Percentiles rank a stretch among this genome's conserved stretches.
phyloP scores from a whole-genome alignment of 2,797 vertebrate genomes.

The Enteromius thamalakanensis region DNA sequence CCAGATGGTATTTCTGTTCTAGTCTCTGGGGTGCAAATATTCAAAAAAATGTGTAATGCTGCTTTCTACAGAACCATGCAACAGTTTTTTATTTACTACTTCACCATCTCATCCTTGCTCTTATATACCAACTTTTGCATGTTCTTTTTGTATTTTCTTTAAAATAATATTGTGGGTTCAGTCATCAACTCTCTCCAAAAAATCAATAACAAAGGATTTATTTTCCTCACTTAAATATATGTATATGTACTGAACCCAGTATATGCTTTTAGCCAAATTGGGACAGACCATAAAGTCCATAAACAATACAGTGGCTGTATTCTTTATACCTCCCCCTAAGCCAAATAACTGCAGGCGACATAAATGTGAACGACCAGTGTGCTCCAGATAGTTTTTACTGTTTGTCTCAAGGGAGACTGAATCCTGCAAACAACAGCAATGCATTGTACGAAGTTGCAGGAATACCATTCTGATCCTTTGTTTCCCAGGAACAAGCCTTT shows the following conservation, averaged over 20 bases:
- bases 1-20: constrained; percentile 30
- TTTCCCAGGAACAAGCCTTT: neutral
- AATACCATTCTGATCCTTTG: neutral
- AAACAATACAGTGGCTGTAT: neutral
- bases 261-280: neutral
- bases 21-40: neutral
- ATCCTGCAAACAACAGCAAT: constrained; percentile 18
- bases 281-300: neutral
- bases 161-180: neutral
- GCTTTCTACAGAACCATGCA: neutral
- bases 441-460: neutral
- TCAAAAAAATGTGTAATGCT: neutral
- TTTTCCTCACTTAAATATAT: no score
- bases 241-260: neutral
- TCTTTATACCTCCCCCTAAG: constrained; percentile 2
- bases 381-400: constrained; percentile 1
- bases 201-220: neutral
- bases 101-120: neutral
- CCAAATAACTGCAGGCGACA: constrained; percentile 1
- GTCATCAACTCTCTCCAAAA: neutral
- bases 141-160: neutral
- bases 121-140: neutral
- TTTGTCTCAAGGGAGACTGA: constrained; percentile 10
- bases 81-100: neutral
- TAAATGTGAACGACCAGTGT: neutral